Conservation (phyloP, 2,888 invertebrate genomes). For the Ernsta delagoae region DNA sequence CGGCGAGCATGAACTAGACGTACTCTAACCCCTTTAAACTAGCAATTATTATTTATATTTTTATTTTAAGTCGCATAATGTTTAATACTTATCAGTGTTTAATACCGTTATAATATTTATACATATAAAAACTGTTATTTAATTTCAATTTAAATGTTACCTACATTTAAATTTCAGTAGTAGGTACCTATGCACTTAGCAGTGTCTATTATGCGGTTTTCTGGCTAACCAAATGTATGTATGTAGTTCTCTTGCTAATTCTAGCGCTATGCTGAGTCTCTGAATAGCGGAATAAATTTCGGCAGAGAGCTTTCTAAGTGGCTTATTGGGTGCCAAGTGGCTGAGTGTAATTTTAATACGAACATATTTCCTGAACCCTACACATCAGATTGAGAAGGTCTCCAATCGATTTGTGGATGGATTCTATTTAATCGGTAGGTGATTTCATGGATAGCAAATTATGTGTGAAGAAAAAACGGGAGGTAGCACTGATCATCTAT, state of each 20-base stretch:
- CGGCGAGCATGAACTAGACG: no score
- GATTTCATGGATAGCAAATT: no score
- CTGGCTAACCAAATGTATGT: neutral
- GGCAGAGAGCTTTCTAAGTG: conserved; percentile 30
- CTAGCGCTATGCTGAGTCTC: conserved; percentile 14
- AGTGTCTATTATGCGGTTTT: neutral
- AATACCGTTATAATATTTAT: no score
- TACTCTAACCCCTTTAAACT: no score
- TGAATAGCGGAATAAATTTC: conserved; percentile 33
- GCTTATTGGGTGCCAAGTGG: conserved; percentile 23
- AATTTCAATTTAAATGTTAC: no score
- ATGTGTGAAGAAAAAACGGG: no score
- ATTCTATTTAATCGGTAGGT: neutral
- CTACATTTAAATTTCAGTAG: neutral
- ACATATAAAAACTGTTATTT: no score
- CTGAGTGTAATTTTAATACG: conserved; percentile 27
- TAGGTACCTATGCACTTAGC: neutral
- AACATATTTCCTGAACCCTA: conserved; percentile 5
- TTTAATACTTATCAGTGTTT: no score
- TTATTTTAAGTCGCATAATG: no score
- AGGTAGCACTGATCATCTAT: no score
- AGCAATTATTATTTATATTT: no score
- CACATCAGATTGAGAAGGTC: neutral
- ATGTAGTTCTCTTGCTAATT: conserved; percentile 5
- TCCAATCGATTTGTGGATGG: neutral